Evolutionary conservation across 1,140 invertebrate genomes (phyloP).

Genomic region (Planococcus citri): DNA sequence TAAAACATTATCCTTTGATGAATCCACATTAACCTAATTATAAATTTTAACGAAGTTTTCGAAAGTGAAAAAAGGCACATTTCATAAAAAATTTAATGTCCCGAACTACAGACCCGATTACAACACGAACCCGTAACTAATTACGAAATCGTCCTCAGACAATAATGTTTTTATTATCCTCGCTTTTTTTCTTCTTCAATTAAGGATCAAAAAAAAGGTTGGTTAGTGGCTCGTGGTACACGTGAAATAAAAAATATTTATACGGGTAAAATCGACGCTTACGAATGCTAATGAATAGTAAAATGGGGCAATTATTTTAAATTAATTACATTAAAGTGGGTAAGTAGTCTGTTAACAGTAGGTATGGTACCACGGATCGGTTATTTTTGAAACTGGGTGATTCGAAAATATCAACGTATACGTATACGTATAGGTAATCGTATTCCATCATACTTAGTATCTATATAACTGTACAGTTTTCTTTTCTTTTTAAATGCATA

Average conservation of each 20-base stretch:
- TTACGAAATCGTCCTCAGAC: not conserved
- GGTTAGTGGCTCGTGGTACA: not conserved
- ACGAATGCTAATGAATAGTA: not conserved
- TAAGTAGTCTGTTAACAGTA: not conserved
- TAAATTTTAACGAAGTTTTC: not conserved
- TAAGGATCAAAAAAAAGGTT: not conserved
- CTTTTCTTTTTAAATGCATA: too few species aligned
- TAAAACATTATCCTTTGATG: too few species aligned
- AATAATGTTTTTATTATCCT: constrained; percentile 4
- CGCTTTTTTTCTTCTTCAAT: not conserved
- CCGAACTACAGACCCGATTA: not conserved
- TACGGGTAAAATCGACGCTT: not conserved
- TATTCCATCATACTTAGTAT: too few species aligned
- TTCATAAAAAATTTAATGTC: not conserved
- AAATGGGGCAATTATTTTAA: not conserved
- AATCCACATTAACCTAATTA: not conserved
- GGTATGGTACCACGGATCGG: not conserved
- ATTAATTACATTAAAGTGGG: not conserved
- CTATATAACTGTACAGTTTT: too few species aligned
- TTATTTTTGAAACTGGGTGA: not conserved
- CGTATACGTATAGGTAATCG: too few species aligned
- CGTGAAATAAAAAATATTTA: not conserved
- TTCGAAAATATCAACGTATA: not conserved
- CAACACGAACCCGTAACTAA: not conserved
- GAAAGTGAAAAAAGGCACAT: not conserved